Percentiles rank a stretch among this genome's conserved stretches.
These are phyloP conservation scores for Magallana ariakensis DNA, from an alignment of 1,140 invertebrate species.

Conservation along the genomic window DNA sequence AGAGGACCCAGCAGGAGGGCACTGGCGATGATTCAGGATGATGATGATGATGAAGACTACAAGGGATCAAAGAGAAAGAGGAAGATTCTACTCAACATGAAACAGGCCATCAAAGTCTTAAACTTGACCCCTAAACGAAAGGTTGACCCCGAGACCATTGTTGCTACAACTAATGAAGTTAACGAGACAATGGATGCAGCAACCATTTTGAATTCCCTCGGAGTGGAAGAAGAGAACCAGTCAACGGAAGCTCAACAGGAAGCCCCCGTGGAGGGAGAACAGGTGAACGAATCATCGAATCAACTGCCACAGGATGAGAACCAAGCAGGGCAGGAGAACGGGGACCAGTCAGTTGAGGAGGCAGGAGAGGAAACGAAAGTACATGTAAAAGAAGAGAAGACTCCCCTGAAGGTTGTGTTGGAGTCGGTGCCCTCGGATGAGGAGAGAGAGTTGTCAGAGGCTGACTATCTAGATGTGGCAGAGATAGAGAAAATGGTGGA, in stretches of 20 bases:
- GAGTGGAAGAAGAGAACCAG: background rate
- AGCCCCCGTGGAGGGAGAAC: background rate
- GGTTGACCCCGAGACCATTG: constrained; percentile 4
- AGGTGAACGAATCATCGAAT: constrained; percentile 32
- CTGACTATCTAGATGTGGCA: constrained; percentile 42
- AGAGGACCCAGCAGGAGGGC: background rate
- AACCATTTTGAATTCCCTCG: background rate
- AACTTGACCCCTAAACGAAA: constrained; percentile 43
- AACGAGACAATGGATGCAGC: background rate
- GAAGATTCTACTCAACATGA: constrained; percentile 35
- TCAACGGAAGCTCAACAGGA: background rate
- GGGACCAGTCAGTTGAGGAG: background rate
- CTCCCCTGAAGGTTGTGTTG: background rate
- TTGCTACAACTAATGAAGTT: background rate
- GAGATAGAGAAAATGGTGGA: constrained; percentile 55
- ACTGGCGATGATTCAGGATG: constrained; percentile 23
- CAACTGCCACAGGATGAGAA: constrained; percentile 1
- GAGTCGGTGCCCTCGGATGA: constrained; percentile 32
- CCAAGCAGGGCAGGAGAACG: background rate
- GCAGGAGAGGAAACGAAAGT: background rate
- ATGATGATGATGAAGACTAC: constrained; percentile 39
- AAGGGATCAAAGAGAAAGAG: background rate
- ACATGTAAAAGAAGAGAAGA: constrained; percentile 18
- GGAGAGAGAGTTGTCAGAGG: background rate
- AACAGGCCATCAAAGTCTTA: constrained; percentile 37